Conservation (phyloP, 2,888 invertebrate species). For the Anoncus sp. region DNA sequence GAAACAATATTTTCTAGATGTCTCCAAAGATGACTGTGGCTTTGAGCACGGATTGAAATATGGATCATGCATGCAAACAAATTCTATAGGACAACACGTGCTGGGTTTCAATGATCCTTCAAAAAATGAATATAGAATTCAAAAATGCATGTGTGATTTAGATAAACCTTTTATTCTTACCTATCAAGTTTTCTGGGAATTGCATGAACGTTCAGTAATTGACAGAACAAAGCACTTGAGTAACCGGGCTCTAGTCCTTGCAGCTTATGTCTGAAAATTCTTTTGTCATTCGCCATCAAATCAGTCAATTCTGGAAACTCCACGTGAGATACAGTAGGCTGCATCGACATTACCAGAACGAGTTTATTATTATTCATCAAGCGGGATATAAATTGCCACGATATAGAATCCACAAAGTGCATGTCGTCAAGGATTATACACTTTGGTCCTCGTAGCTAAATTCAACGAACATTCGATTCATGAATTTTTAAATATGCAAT, state of each 20-base stretch:
- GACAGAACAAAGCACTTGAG: slow-evolving; percentile 85
- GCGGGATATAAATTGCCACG: slow-evolving; percentile 72
- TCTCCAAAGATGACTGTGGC: no score
- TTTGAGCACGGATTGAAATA: no score
- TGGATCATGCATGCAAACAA: no score
- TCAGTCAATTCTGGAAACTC: slow-evolving; percentile 55
- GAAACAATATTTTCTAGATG: no score
- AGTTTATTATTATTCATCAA: slow-evolving; percentile 68
- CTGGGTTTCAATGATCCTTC: no score
- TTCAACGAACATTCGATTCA: neutral
- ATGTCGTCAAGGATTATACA: slow-evolving; percentile 84
- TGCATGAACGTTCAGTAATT: slow-evolving; percentile 86
- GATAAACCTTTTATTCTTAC: slow-evolving; percentile 69
- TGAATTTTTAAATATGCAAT: no score
- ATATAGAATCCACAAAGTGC: slow-evolving; percentile 83
- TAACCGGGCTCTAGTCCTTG: slow-evolving; percentile 81
- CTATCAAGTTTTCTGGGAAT: slow-evolving; percentile 85
- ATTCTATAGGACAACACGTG: no score
- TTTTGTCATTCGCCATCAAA: slow-evolving; percentile 65
- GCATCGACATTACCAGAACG: slow-evolving; percentile 81
- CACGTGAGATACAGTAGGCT: slow-evolving; percentile 79
- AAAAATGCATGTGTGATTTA: no score
- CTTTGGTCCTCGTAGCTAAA: slow-evolving; percentile 36
- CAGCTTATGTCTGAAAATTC: slow-evolving; percentile 75
- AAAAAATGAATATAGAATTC: no score